phyloP scores from a whole-genome alignment of 2,888 invertebrate species.

The Plusia festucae region DNA sequence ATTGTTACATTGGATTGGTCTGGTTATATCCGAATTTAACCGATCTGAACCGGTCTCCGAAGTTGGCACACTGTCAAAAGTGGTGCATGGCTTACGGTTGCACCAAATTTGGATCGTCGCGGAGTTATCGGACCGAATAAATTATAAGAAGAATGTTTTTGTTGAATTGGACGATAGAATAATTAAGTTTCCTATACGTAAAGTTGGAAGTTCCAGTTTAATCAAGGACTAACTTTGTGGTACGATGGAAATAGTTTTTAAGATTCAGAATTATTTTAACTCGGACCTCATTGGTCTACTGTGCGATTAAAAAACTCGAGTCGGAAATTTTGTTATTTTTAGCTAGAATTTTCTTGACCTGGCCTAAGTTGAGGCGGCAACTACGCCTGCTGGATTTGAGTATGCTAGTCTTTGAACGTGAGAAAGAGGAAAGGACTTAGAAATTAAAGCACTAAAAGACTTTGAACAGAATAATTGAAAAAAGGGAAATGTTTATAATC shows the following conservation, averaged over 20 bases:
- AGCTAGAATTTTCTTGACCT: background rate
- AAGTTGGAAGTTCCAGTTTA: conserved; percentile 30
- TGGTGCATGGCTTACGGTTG: conserved; percentile 60
- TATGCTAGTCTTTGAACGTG: too few relatives aligned
- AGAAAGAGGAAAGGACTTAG: too few relatives aligned
- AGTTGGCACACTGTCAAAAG: conserved; percentile 74
- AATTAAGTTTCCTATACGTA: conserved; percentile 42
- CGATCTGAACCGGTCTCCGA: conserved; percentile 68
- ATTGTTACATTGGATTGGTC: conserved; percentile 63
- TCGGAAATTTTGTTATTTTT: background rate
- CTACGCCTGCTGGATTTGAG: too few relatives aligned
- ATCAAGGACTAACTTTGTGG: conserved; percentile 26
- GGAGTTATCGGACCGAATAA: conserved; percentile 54
- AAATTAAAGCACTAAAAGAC: too few relatives aligned
- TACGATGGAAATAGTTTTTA: conserved; percentile 13
- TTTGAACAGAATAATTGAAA: too few relatives aligned
- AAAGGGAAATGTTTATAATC: too few relatives aligned
- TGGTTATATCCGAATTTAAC: conserved; percentile 70
- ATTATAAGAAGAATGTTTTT: conserved; percentile 52
- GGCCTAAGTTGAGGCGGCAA: background rate
- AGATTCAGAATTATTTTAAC: conserved; percentile 4
- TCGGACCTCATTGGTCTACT: background rate
- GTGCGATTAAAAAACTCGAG: background rate
- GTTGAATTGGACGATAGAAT: conserved; percentile 47
- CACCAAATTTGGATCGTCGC: conserved; percentile 57